A percentile compares a stretch with the other conserved stretches of the same genome.
Evolutionary conservation across 2,888 invertebrate genomes (phyloP).

Genomic region (Leucoma salicis): DNA sequence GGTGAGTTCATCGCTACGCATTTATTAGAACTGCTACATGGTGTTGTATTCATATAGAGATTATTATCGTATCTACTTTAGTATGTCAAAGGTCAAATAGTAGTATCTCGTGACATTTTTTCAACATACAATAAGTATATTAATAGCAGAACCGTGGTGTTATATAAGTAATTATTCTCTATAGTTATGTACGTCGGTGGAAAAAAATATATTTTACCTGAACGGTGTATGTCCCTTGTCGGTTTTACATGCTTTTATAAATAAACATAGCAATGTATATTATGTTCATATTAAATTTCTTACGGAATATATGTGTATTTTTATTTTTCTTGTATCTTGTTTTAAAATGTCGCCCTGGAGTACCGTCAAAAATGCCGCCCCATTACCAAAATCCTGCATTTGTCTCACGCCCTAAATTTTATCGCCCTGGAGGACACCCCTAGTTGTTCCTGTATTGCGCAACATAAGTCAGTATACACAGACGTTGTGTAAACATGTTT

Average conservation of each 20-base stretch:
- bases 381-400: no score
- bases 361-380: no score
- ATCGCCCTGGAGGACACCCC: no score
- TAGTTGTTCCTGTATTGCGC: no score
- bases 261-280: constrained; percentile 79
- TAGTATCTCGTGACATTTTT: constrained; percentile 12
- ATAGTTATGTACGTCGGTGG: constrained; percentile 46
- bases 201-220: constrained; percentile 58
- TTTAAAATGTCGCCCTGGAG: no score
- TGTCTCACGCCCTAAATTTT: no score
- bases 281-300: constrained; percentile 79
- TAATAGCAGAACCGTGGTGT: constrained; percentile 22
- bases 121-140: constrained; percentile 9
- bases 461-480: no score
- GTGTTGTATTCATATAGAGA: constrained; percentile 3
- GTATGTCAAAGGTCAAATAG: constrained; percentile 7
- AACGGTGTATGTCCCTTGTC: constrained; percentile 69
- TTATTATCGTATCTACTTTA: constrained; percentile 10
- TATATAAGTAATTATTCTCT: constrained; percentile 51
- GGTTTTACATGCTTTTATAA: constrained; percentile 79
- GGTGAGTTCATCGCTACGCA: constrained; percentile 4
- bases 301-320: constrained; percentile 45
- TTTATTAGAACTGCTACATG: constrained; percentile 10
- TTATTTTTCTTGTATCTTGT: constrained; percentile 24
- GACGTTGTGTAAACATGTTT: no score